Percentiles rank a stretch among this genome's conserved stretches.
Conservation (phyloP, 2,113 vertebrate genomes). For the Apteryx owenii region DNA sequence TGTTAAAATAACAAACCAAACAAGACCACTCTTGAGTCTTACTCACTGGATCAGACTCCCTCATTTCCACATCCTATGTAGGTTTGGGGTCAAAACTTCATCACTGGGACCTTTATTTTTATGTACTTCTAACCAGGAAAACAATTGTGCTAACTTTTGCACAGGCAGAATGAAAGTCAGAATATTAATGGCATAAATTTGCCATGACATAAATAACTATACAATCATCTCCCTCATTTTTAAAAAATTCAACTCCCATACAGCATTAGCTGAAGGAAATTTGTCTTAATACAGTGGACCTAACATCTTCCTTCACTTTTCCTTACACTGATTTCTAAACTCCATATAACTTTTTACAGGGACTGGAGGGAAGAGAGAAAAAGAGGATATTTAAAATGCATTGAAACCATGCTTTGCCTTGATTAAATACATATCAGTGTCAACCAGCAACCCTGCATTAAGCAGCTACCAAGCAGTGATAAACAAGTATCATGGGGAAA, state of each 20-base stretch:
- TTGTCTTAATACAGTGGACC: background rate
- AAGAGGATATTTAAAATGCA: background rate
- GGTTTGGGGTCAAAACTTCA: background rate
- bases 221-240: background rate
- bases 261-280: background rate
- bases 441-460: background rate
- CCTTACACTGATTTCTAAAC: background rate
- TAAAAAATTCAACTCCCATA: background rate
- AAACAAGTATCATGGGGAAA: background rate
- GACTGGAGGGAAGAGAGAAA: background rate
- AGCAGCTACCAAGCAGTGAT: background rate
- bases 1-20: background rate
- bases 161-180: background rate
- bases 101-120: background rate
- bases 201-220: background rate
- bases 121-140: background rate
- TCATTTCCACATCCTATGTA: background rate
- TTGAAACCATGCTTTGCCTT: background rate
- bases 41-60: background rate
- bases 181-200: background rate
- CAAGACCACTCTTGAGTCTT: background rate
- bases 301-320: background rate
- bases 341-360: background rate
- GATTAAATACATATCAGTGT: background rate
- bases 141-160: background rate